phyloP scores from a whole-genome alignment of 2,797 vertebrate genomes.

The Rhadinocentrus ornatus region DNA sequence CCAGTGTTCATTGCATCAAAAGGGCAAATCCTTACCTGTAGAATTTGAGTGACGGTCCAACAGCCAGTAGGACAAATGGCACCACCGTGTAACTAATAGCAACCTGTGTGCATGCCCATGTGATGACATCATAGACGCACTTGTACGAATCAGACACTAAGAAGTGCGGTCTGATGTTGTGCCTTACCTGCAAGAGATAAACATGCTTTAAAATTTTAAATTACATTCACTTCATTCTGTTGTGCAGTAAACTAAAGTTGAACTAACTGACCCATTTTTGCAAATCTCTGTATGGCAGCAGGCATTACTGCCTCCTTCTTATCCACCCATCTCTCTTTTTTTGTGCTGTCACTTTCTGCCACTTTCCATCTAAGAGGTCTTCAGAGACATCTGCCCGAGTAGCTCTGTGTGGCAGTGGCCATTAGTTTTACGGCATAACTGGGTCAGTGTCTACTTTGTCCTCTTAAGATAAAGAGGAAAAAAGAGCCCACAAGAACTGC shows the following conservation, averaged over 20 bases:
- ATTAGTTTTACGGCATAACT: constrained; percentile 26
- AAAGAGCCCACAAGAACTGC: constrained; percentile 2
- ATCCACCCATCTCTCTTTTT: constrained; percentile 11
- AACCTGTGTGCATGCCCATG: constrained; percentile 92
- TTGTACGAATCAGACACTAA: constrained; percentile 84
- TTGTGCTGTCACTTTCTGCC: background rate
- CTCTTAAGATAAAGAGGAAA: constrained; percentile 24
- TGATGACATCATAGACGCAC: constrained; percentile 90
- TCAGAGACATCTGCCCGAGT: constrained; percentile 15
- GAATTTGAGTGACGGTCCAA: constrained; percentile 91
- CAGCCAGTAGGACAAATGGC: constrained; percentile 93
- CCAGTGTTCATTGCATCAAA: background rate
- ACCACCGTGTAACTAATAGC: constrained; percentile 97
- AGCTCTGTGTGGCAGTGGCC: constrained; percentile 13
- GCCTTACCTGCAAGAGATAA: constrained; percentile 87
- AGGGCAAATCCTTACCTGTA: constrained; percentile 85
- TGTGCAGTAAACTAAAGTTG: background rate
- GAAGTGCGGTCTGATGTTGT: constrained; percentile 92
- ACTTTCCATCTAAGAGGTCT: constrained; percentile 18
- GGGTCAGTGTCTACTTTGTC: constrained; percentile 38
- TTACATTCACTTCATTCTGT: constrained; percentile 1
- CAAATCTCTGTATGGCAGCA: constrained; percentile 10
- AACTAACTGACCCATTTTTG: constrained; percentile 30
- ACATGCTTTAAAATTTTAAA: constrained; percentile 9
- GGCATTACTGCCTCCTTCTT: constrained; percentile 16